Evolutionary conservation across 2,888 invertebrate genomes (phyloP).

Genomic region (Archips crataeganus): DNA sequence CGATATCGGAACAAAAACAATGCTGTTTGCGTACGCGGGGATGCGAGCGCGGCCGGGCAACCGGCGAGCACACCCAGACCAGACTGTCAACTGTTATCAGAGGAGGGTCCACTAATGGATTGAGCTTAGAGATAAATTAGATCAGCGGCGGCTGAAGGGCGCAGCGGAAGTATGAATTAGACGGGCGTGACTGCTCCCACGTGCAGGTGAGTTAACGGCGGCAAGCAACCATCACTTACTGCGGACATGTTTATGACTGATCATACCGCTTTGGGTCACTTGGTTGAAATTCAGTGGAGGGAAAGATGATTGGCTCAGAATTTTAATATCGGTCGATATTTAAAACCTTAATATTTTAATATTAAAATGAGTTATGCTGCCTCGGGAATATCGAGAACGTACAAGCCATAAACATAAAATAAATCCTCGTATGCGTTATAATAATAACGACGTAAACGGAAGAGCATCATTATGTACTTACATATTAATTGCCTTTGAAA

Average conservation of each 20-base stretch:
- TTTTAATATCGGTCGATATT: not conserved
- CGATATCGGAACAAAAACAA: constrained; percentile 41
- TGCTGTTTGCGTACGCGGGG: constrained; percentile 53
- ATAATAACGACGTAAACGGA: no score
- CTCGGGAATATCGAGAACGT: not conserved
- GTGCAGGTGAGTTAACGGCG: constrained; percentile 46
- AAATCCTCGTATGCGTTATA: no score
- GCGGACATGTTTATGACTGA: constrained; percentile 22
- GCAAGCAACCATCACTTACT: constrained; percentile 11
- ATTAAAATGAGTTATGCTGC: not conserved
- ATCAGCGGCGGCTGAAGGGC: constrained; percentile 74
- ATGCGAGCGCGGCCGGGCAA: constrained; percentile 53
- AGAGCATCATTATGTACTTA: not conserved
- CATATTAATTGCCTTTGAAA: not conserved
- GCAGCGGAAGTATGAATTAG: constrained; percentile 76
- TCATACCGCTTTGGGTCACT: not conserved
- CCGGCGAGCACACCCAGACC: constrained; percentile 59
- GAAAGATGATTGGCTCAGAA: not conserved
- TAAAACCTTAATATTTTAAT: not conserved
- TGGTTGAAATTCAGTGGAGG: not conserved
- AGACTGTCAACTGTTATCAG: constrained; percentile 72
- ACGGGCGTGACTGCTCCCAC: constrained; percentile 51
- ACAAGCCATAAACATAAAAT: no score
- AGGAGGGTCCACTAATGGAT: constrained; percentile 77
- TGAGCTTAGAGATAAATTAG: constrained; percentile 78